phyloP scores from a whole-genome alignment of 2,113 vertebrate genomes.

The Noturus placidus region DNA sequence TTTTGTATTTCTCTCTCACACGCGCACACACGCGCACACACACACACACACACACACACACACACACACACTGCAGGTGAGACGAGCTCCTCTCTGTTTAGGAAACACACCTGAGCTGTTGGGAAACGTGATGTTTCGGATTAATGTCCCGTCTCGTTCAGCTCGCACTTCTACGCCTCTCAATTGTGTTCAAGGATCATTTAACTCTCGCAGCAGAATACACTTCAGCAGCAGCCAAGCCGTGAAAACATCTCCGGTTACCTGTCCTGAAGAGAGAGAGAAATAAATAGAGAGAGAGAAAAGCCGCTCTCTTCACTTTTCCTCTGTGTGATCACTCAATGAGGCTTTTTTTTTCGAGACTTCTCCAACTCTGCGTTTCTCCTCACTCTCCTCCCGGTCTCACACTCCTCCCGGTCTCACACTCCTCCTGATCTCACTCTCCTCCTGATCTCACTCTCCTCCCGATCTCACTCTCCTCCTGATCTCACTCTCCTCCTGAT shows the following conservation, averaged over 20 bases:
- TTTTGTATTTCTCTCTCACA: neutral
- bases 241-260: conserved; percentile 40
- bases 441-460: neutral
- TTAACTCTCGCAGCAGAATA: neutral
- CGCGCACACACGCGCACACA: neutral
- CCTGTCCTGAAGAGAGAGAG: neutral
- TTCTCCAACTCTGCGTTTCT: neutral
- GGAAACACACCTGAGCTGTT: conserved; percentile 2
- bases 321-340: neutral
- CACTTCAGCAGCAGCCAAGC: neutral
- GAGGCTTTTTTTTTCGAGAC: too few relatives aligned
- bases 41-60: neutral
- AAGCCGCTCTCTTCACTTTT: neutral
- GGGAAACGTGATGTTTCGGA: neutral
- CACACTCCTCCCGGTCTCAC: neutral
- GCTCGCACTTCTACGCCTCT: neutral
- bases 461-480: neutral
- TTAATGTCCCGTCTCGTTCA: neutral
- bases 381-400: neutral
- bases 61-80: neutral
- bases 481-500: neutral
- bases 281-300: neutral
- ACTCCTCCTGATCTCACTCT: neutral
- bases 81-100: neutral
- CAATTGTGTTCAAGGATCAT: neutral